Base-by-base conservation (phyloP, 2,888 invertebrate genomes). In the Lochmaea capreae region DNA sequence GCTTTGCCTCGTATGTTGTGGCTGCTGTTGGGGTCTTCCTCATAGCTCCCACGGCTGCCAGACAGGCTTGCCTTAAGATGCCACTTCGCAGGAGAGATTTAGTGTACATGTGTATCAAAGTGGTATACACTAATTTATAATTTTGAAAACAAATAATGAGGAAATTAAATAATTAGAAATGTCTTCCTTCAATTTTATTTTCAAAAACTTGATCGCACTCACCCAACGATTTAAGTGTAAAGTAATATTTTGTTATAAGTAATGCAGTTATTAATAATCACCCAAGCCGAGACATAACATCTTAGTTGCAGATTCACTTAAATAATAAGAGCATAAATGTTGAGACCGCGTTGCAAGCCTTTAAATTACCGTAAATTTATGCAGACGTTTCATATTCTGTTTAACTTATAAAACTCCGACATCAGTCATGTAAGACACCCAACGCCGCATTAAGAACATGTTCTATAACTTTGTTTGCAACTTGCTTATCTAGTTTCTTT, bases 281-380 rank as follows among this genome's bases (percentile, higher is more conserved):
- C n/a, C 14, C n/a, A 49, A 49, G 14, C 49, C n/a, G n/a, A 49
- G n/a, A 49, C 49, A 49, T 49, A 49, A 22, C 22, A 58, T 58
- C 22, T 58, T 22, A 58, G 57, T 58, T 18, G 22, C 22, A 49
- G 49, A 49, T 49, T 49, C 49, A 49, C 6, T 49, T 18, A 11
- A 26, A 58, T 26, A 58, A 22, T 58, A 22, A 58, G 11, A 58
- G 22, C 22, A 26, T 58, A 11, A 58, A 58, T 58, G 22, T 12
- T 6, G 18, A 58, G 57, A 58, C 26, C 18, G 18, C 52, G 16
- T 39, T 16, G 16, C 39, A 18, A 63, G 11, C 42, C 43, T 63
- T 46, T 42, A 63, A 63, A 63, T 63, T 63, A 63, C 16, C 3
- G 54, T 65, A 54, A 65, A 65, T 65, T 46, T 43, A 65, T 65